phyloP scores from a whole-genome alignment of 2,113 vertebrate species.

The Cichladusa arquata region DNA sequence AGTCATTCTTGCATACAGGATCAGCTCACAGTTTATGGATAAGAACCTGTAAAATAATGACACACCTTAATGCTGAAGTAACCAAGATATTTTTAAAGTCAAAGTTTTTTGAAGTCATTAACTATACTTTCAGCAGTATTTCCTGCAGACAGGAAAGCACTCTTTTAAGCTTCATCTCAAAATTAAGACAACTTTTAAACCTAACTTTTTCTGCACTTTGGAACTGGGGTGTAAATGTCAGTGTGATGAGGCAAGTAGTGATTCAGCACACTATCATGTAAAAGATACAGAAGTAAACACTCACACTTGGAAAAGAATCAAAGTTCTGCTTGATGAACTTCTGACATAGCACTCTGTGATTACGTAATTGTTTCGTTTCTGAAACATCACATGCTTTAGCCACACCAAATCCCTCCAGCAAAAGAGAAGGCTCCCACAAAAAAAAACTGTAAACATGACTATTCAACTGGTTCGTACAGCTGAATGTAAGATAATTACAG shows the following conservation, averaged over 20 bases:
- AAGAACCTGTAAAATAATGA: background rate
- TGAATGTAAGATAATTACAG: background rate
- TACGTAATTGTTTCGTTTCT: slow-evolving; percentile 44
- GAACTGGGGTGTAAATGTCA: background rate
- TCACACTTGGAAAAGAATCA: background rate
- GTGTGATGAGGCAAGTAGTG: background rate
- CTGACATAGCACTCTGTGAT: background rate
- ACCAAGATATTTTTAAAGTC: background rate
- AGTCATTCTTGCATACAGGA: background rate
- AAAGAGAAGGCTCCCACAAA: slow-evolving; percentile 11
- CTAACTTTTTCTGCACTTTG: background rate
- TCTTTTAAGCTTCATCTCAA: background rate
- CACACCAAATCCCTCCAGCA: slow-evolving; percentile 38
- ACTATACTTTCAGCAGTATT: background rate
- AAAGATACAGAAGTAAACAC: background rate
- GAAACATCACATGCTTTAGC: slow-evolving; percentile 26
- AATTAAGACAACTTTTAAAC: background rate
- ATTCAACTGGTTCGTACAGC: background rate
- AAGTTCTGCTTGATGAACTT: slow-evolving; percentile 35
- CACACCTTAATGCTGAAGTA: background rate
- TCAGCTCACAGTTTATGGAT: background rate
- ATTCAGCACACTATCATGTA: background rate
- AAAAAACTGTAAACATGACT: background rate
- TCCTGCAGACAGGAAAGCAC: background rate
- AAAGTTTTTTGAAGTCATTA: background rate